phyloP scores from a whole-genome alignment of 2,888 invertebrate species.

The Criorhina ranunculi region DNA sequence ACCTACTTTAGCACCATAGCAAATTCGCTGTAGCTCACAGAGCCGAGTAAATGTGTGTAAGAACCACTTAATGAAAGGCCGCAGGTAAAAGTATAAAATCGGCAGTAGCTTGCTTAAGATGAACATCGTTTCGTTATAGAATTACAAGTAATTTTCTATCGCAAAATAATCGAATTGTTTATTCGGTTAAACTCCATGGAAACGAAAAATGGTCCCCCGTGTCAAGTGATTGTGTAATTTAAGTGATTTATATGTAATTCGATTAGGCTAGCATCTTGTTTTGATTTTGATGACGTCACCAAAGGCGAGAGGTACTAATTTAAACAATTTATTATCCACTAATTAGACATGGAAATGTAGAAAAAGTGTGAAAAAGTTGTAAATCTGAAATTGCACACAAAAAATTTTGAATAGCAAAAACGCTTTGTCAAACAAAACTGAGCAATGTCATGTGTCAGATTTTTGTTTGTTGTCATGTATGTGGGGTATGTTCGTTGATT shows the following conservation, averaged over 20 bases:
- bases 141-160: conserved; percentile 20
- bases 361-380: conserved; percentile 20
- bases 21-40: conserved; percentile 96
- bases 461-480: conserved; percentile 10
- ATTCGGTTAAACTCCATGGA: conserved; percentile 74
- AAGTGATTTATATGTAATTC: conserved; percentile 26
- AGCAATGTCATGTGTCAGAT: conserved; percentile 35
- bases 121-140: conserved; percentile 46
- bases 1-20: conserved; percentile 88
- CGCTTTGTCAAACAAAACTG: conserved; percentile 55
- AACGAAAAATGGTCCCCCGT: conserved; percentile 44
- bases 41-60: conserved; percentile 93
- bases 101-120: conserved; percentile 79
- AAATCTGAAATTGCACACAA: conserved; percentile 18
- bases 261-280: conserved; percentile 30
- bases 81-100: conserved; percentile 88
- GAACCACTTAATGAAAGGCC: conserved; percentile 96
- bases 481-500: conserved; percentile 24
- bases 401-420: conserved; percentile 27
- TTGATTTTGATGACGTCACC: conserved; percentile 5
- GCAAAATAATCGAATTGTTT: conserved; percentile 51
- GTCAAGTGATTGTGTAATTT: conserved; percentile 39
- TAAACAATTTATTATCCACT: neutral
- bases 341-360: conserved; percentile 31
- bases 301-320: conserved; percentile 11